A percentile compares a stretch with the other conserved stretches of the same genome.
Conservation (phyloP, 2,888 invertebrate genomes). For the Sinhomidia bicolor region DNA sequence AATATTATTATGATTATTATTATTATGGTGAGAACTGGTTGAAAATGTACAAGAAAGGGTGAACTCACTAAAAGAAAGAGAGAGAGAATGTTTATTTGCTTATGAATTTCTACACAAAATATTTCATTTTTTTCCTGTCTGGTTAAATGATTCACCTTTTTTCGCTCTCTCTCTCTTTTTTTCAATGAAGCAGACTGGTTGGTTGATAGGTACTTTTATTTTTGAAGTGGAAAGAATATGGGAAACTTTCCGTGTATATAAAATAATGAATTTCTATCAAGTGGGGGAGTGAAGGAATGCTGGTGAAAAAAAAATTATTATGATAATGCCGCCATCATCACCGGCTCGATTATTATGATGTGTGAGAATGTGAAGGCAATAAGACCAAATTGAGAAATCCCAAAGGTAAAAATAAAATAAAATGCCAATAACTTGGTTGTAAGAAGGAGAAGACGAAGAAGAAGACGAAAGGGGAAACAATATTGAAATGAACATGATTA, state of each 20-base stretch:
- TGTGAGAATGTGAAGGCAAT: conserved; percentile 63
- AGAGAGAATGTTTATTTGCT: conserved; percentile 53
- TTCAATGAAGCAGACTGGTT: background rate
- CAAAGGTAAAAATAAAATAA: background rate
- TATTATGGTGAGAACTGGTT: conserved; percentile 42
- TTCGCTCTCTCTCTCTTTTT: too few species aligned
- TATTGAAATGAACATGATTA: background rate
- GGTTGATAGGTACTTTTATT: conserved; percentile 2
- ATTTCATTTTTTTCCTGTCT: conserved; percentile 2
- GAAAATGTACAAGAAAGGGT: background rate
- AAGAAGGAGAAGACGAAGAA: background rate
- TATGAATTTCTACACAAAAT: conserved; percentile 49
- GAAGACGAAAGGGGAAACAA: background rate
- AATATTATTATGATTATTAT: conserved; percentile 15
- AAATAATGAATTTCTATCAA: conserved; percentile 48
- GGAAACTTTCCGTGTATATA: conserved; percentile 26
- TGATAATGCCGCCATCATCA: conserved; percentile 60
- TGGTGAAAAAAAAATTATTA: conserved; percentile 55
- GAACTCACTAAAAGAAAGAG: background rate
- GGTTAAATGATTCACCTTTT: conserved; percentile 31
- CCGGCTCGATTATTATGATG: conserved; percentile 55
- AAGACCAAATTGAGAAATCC: conserved; percentile 55
- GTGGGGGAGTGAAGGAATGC: conserved; percentile 54
- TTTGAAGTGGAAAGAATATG: conserved; percentile 9
- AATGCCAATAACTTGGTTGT: background rate